Evolutionary conservation across 2,113 vertebrate genomes (phyloP), one percentile per base, ranked within the genome.

Genomic region (Pardalotus punctatus): DNA sequence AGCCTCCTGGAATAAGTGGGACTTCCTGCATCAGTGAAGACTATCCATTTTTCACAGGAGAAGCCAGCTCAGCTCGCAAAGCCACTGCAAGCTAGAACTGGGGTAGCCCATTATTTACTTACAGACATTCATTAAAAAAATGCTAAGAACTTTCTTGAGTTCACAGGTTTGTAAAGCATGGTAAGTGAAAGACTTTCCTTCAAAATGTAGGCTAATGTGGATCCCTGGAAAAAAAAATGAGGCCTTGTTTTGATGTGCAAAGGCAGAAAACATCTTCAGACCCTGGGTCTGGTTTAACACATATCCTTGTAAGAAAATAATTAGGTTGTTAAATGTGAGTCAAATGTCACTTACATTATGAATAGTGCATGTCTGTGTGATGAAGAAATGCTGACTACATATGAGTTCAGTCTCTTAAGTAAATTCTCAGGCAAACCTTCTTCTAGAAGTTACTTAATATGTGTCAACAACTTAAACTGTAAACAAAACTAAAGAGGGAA

Each of bases 381-480:
- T 96, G 96, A 97, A 97, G 96, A 96, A 97, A 96, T 97, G 81
- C 81, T 97, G 95, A 96, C 94, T 81, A 48, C 84, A 62, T 90
- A 54, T 90, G 97, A 97, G 90, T 96, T 96, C 90, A 97, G 76
- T 38, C 93, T 87, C 96, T 96, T 71, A 92, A 87, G 74, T 86
- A 95, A 43, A 70, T 83, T 97, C 92, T 96, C 88, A 93, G 95
- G 92, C 96, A 96, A 96, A 90, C 47, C 47, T 96, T 53, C 93
- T 93, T 53, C 93, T 93, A 47, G 25, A 95, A 97, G 51, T 96
- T 96, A 94, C 80, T 95, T 96, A 97, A 90, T 95, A 94, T 66
- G 85, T 88, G 71, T 85, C 96, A 97, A 93, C 84, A 96, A 69
- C 90, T 94, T 95, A 94, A 94, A 92, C 74, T 82, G 79, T 94